Evolutionary conservation across 2,888 invertebrate species (phyloP).

Genomic region (Thereva unica): DNA sequence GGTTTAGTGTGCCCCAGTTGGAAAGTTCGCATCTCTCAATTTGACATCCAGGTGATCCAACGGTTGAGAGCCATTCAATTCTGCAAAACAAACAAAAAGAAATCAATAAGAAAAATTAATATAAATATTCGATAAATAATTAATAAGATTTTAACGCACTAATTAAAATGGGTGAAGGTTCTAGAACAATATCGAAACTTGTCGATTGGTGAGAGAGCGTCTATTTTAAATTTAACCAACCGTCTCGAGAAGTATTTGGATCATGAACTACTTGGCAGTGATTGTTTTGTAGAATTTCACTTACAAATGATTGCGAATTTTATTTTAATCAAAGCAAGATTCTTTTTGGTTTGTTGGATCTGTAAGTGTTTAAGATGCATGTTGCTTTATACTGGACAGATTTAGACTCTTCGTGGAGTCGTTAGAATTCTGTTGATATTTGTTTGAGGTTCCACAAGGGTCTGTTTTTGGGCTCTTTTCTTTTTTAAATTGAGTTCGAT

Average conservation of each 20-base stretch:
- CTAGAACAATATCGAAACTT: not conserved
- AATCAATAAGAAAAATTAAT: slow-evolving; percentile 13
- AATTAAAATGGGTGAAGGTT: slow-evolving; percentile 9
- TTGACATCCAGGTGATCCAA: slow-evolving; percentile 82
- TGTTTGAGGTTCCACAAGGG: too few species aligned
- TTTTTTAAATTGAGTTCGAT: too few species aligned
- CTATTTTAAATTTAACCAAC: not conserved
- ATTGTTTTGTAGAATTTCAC: not conserved
- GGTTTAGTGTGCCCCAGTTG: slow-evolving; percentile 76
- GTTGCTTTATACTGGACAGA: too few species aligned
- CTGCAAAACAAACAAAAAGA: slow-evolving; percentile 61
- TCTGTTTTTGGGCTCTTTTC: too few species aligned
- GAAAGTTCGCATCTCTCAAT: slow-evolving; percentile 80
- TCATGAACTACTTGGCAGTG: slow-evolving; percentile 31
- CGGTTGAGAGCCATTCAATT: slow-evolving; percentile 79
- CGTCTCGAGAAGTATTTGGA: slow-evolving; percentile 11
- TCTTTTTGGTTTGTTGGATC: too few species aligned
- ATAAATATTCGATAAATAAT: not conserved
- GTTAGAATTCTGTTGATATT: too few species aligned
- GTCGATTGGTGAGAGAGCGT: too few species aligned
- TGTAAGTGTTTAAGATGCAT: too few species aligned
- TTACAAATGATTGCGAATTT: too few species aligned
- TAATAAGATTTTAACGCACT: not conserved
- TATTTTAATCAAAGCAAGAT: too few species aligned
- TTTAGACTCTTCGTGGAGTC: too few species aligned